Conservation (phyloP, 2,888 invertebrate genomes). For the Euspilapteryx auroguttella region DNA sequence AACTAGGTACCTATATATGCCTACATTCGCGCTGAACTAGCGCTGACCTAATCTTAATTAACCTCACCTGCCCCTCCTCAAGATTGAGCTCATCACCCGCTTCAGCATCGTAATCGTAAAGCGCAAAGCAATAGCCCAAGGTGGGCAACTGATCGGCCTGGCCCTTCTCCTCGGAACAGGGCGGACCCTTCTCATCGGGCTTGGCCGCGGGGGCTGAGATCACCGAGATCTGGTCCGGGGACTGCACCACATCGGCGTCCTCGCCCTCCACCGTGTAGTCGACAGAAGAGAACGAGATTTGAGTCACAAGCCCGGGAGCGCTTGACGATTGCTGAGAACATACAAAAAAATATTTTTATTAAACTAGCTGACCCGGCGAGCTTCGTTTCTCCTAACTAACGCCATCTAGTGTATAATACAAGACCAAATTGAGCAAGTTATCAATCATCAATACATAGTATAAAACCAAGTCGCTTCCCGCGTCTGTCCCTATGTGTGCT, state of each 20-base stretch:
- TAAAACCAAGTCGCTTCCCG: too few species aligned
- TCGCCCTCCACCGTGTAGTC: constrained; percentile 90
- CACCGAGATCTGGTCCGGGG: constrained; percentile 71
- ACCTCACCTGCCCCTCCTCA: constrained; percentile 84
- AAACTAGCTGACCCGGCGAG: too few species aligned
- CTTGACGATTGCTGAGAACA: too few species aligned
- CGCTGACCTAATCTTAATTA: too few species aligned
- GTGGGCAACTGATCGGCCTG: constrained; percentile 18
- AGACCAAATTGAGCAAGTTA: too few species aligned
- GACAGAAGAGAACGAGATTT: constrained; percentile 91
- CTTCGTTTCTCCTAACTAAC: too few species aligned
- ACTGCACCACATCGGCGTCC: constrained; percentile 70
- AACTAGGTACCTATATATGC: too few species aligned
- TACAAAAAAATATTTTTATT: too few species aligned
- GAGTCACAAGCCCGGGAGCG: constrained; percentile 69
- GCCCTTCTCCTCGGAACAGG: constrained; percentile 12
- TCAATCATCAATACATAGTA: too few species aligned
- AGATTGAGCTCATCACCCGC: constrained; percentile 88
- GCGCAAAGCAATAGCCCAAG: constrained; percentile 75
- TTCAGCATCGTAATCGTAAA: constrained; percentile 94
- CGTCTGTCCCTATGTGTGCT: too few species aligned
- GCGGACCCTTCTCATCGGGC: constrained; percentile 33
- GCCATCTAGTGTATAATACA: too few species aligned
- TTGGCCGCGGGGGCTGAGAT: constrained; percentile 63
- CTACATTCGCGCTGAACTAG: too few species aligned